Percentiles rank a stretch among this genome's conserved stretches.
These are phyloP conservation scores for Apamea monoglypha DNA, from an alignment of 2,888 invertebrate species.

Conservation along the genomic window DNA sequence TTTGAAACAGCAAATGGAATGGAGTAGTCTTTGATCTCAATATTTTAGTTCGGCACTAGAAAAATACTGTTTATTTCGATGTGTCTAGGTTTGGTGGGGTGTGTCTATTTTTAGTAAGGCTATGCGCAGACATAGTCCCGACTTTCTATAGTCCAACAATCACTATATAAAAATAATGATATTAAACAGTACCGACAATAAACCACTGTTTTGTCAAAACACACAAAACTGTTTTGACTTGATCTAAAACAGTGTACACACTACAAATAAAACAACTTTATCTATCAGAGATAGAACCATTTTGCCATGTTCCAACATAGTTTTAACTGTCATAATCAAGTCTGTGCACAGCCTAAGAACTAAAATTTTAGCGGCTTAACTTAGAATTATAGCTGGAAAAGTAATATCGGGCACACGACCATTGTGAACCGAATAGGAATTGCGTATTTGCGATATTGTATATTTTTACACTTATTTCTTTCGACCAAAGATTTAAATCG, in stretches of 20 bases:
- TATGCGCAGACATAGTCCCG: neutral
- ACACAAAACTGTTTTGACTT: no score
- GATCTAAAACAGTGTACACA: no score
- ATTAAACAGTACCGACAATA: neutral
- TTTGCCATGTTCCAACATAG: neutral
- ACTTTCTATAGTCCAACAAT: neutral
- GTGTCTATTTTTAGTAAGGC: neutral
- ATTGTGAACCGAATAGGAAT: slow-evolving; percentile 38
- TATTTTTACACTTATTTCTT: slow-evolving; percentile 37
- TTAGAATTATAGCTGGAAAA: slow-evolving; percentile 41
- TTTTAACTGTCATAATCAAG: neutral
- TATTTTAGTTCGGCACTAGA: neutral
- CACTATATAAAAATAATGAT: neutral
- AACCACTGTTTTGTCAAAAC: neutral
- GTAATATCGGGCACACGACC: slow-evolving; percentile 47
- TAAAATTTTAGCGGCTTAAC: slow-evolving; percentile 43
- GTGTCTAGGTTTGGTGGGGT: neutral
- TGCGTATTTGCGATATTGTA: slow-evolving; percentile 36
- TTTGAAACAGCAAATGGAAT: slow-evolving; percentile 8
- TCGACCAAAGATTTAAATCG: neutral
- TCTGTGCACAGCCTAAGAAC: slow-evolving; percentile 20
- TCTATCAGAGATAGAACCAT: neutral
- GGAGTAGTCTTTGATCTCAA: neutral
- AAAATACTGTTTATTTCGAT: slow-evolving; percentile 4
- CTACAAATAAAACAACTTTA: neutral